phyloP scores from a whole-genome alignment of 2,888 invertebrate species.

The Morpho deidamia region DNA sequence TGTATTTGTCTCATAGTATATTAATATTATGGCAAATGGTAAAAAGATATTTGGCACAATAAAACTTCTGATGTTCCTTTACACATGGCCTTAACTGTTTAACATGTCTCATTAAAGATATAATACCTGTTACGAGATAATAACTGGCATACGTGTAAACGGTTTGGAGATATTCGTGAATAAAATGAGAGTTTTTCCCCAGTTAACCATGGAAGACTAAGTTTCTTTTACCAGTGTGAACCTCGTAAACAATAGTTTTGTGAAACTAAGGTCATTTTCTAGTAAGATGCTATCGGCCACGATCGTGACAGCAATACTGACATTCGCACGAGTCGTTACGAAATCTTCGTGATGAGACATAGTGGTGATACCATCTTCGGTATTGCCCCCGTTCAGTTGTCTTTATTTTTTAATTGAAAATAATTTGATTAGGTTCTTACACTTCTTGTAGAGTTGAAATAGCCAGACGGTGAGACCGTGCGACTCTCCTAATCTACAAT shows the following conservation, averaged over 20 bases:
- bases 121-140: too few relatives aligned
- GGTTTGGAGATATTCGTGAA: not conserved
- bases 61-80: too few relatives aligned
- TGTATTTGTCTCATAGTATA: too few relatives aligned
- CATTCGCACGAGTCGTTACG: conserved; percentile 54
- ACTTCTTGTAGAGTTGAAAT: too few relatives aligned
- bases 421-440: not conserved
- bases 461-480: too few relatives aligned
- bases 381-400: conserved; percentile 14
- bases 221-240: not conserved
- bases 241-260: conserved; percentile 16
- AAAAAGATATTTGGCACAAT: too few relatives aligned
- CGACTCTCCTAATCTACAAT: too few relatives aligned
- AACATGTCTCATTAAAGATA: too few relatives aligned
- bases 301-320: conserved; percentile 61
- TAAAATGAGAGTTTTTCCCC: too few relatives aligned
- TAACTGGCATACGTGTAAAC: not conserved
- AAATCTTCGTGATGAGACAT: conserved; percentile 36
- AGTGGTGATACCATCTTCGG: conserved; percentile 31
- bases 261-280: conserved; percentile 8
- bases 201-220: conserved; percentile 1
- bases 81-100: too few relatives aligned
- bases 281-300: conserved; percentile 31
- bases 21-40: too few relatives aligned
- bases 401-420: conserved; percentile 1